phyloP scores from a whole-genome alignment of 2,888 invertebrate genomes.

The Tachystola acroxantha region DNA sequence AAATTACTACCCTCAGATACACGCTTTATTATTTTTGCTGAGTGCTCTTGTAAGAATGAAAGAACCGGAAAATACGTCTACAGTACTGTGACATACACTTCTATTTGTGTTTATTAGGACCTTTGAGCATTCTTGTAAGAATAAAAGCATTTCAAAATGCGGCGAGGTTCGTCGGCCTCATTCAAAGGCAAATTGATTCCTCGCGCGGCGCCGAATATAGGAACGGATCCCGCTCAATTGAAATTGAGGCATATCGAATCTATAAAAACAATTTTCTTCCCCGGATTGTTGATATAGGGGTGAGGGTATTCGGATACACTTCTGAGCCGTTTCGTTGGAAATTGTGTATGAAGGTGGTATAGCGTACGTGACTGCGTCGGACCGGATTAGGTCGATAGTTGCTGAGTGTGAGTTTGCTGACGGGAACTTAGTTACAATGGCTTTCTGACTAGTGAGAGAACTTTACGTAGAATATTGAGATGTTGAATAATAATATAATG shows the following conservation, averaged over 20 bases:
- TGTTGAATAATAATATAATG: no score
- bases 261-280: slow-evolving; percentile 71
- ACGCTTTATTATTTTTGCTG: no score
- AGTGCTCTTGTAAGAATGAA: no score
- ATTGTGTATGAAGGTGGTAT: slow-evolving; percentile 47
- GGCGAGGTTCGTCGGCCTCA: slow-evolving; percentile 32
- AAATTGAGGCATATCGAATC: slow-evolving; percentile 72
- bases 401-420: slow-evolving; percentile 19
- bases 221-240: slow-evolving; percentile 57
- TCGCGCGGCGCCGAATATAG: slow-evolving; percentile 45
- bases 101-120: no score
- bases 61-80: no score
- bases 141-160: slow-evolving; percentile 45
- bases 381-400: slow-evolving; percentile 44
- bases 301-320: slow-evolving; percentile 43
- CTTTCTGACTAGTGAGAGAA: neutral
- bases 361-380: slow-evolving; percentile 60
- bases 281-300: slow-evolving; percentile 56
- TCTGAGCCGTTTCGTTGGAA: slow-evolving; percentile 52
- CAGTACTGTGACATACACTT: no score
- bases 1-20: no score
- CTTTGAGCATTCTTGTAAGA: slow-evolving; percentile 24
- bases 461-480: neutral
- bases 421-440: slow-evolving; percentile 20
- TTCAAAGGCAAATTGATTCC: slow-evolving; percentile 62